Evolutionary conservation across 1,140 invertebrate species (phyloP).

Genomic region (Pinna nobilis): DNA sequence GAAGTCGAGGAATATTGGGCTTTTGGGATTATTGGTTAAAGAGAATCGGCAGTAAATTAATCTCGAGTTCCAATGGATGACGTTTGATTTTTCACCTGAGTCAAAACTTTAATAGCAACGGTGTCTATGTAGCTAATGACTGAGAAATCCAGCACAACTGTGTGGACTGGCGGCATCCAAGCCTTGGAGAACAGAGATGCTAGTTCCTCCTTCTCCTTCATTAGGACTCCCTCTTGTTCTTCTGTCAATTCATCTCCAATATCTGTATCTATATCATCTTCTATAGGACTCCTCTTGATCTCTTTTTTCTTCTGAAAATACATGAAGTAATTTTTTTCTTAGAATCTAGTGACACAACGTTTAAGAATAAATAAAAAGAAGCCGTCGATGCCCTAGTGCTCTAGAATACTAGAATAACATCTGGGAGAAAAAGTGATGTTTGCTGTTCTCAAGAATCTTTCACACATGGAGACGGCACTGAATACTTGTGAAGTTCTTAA

Average conservation of each 20-base stretch:
- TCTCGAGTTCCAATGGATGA: no score
- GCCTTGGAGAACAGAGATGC: conserved; percentile 44
- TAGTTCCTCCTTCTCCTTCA: conserved; percentile 34
- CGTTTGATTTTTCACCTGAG: conserved; percentile 57
- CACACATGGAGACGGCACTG: no score
- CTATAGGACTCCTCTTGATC: conserved; percentile 37
- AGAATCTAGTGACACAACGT: no score
- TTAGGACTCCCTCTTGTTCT: conserved; percentile 31
- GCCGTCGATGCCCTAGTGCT: no score
- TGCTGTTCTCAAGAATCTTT: no score
- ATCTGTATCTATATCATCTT: conserved; percentile 35
- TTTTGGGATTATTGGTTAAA: no score
- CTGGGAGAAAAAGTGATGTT: no score
- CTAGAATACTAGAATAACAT: no score
- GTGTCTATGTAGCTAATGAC: conserved; percentile 66
- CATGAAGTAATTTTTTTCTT: background rate
- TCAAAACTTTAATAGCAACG: conserved; percentile 59
- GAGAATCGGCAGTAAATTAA: no score
- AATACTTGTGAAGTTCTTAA: no score
- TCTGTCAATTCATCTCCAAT: conserved; percentile 36
- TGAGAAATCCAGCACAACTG: conserved; percentile 63
- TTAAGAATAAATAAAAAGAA: no score
- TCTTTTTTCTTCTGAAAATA: conserved; percentile 31
- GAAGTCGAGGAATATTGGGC: no score
- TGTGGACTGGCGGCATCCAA: conserved; percentile 56